Percentiles rank a stretch among this genome's conserved stretches.
These are phyloP conservation scores for Embiotoca jacksoni DNA, from an alignment of 2,113 vertebrate genomes.

Conservation along the genomic window DNA sequence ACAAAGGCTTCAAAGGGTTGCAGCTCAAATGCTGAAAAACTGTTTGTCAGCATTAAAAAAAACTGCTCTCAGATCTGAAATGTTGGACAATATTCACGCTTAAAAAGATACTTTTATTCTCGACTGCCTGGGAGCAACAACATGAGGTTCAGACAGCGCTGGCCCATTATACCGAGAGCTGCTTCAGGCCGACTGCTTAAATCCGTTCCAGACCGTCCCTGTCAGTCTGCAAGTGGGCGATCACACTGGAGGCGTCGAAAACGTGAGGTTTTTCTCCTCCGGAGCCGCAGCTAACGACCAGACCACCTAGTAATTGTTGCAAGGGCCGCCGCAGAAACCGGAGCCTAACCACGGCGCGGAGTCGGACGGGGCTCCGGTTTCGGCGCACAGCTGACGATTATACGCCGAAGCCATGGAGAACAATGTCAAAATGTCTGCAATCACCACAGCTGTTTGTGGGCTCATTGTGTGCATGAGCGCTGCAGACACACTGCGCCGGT, in stretches of 20 bases:
- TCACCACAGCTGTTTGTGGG: conserved; percentile 8
- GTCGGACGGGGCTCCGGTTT: conserved; percentile 29
- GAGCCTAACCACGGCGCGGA: conserved; percentile 42
- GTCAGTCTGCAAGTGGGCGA: background rate
- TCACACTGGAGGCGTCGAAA: conserved; percentile 11
- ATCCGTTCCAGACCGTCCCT: conserved; percentile 37
- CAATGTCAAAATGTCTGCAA: conserved; percentile 11
- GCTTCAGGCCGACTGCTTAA: conserved; percentile 3
- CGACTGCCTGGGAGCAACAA: too few relatives aligned
- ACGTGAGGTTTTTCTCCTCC: conserved; percentile 45
- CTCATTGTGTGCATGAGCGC: background rate
- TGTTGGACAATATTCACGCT: background rate
- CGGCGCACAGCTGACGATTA: conserved; percentile 41
- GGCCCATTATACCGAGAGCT: background rate
- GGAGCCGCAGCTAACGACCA: conserved; percentile 24
- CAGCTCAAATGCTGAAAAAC: too few relatives aligned
- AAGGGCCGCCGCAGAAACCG: conserved; percentile 43
- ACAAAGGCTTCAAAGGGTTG: background rate
- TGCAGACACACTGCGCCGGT: conserved; percentile 1
- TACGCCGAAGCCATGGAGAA: conserved; percentile 24
- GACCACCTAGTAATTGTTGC: conserved; percentile 55
- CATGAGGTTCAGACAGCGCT: too few relatives aligned
- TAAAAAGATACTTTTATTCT: too few relatives aligned
- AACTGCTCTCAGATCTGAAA: background rate
- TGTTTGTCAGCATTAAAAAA: background rate